Evolutionary conservation across 2,797 vertebrate genomes (phyloP).

Genomic region (Dryobates pubescens): DNA sequence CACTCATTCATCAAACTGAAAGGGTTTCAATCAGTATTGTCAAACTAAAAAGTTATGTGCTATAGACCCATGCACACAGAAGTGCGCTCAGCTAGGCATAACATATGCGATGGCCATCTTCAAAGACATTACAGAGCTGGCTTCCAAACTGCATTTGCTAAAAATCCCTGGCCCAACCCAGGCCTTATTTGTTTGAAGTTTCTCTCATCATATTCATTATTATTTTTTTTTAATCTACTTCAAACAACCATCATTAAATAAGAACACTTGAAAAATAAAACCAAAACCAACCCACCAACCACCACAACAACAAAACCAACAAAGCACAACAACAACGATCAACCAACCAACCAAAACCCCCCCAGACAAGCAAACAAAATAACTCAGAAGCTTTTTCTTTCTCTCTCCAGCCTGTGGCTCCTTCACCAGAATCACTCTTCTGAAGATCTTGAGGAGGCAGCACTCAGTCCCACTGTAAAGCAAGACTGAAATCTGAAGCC

Average conservation of each 20-base stretch:
- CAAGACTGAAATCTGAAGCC: neutral
- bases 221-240: neutral
- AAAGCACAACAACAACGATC: too few relatives aligned
- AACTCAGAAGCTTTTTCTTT: neutral
- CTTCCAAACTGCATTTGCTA: neutral
- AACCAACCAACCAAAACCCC: too few relatives aligned
- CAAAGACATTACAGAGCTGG: neutral
- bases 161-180: neutral
- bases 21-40: conserved; percentile 21
- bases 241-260: neutral
- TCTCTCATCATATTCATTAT: neutral
- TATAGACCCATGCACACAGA: neutral
- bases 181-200: neutral
- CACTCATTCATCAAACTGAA: conserved; percentile 21
- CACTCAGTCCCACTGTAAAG: neutral
- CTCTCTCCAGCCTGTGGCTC: neutral
- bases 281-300: too few relatives aligned
- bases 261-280: neutral
- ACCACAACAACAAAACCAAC: too few relatives aligned
- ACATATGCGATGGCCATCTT: neutral
- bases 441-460: neutral
- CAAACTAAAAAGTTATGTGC: neutral
- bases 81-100: neutral
- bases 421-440: neutral
- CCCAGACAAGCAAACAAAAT: neutral